phyloP scores from a whole-genome alignment of 2,113 vertebrate species.

The Seriola rivoliana region DNA sequence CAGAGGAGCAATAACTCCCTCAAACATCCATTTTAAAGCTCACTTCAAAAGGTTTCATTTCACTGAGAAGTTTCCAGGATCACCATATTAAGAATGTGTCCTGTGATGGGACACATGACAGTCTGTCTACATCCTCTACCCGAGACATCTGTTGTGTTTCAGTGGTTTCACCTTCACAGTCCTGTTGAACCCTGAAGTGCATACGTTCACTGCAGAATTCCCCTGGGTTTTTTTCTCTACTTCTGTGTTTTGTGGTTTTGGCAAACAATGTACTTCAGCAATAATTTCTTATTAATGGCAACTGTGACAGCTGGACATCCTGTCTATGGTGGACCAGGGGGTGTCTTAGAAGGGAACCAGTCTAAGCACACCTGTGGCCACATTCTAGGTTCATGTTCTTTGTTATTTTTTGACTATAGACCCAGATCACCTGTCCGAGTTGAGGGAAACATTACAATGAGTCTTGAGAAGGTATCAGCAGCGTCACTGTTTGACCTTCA shows the following conservation, averaged over 20 bases:
- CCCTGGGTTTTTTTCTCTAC: constrained; percentile 12
- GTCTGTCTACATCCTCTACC: neutral
- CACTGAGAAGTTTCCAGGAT: too few species aligned
- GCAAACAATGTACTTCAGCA: neutral
- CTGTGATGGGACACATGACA: too few species aligned
- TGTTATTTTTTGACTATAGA: neutral
- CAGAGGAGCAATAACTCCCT: constrained; percentile 26
- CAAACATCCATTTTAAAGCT: constrained; percentile 37
- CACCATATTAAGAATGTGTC: too few species aligned
- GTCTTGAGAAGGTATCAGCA: neutral
- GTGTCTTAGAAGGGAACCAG: constrained; percentile 4
- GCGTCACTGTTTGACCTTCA: neutral
- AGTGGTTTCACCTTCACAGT: neutral
- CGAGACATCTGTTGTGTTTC: neutral
- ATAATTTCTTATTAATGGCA: neutral
- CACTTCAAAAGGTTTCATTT: constrained; percentile 34
- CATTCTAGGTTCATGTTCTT: neutral
- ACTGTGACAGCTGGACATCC: neutral
- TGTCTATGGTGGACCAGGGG: neutral
- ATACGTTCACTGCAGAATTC: constrained; percentile 4
- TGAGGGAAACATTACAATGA: neutral
- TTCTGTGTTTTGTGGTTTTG: constrained; percentile 48
- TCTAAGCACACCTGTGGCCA: constrained; percentile 66
- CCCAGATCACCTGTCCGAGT: neutral
- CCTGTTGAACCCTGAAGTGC: neutral